Evolutionary conservation across 2,797 vertebrate genomes (phyloP), one percentile per base, ranked within the genome.

Genomic region (Cryptoprocta ferox): DNA sequence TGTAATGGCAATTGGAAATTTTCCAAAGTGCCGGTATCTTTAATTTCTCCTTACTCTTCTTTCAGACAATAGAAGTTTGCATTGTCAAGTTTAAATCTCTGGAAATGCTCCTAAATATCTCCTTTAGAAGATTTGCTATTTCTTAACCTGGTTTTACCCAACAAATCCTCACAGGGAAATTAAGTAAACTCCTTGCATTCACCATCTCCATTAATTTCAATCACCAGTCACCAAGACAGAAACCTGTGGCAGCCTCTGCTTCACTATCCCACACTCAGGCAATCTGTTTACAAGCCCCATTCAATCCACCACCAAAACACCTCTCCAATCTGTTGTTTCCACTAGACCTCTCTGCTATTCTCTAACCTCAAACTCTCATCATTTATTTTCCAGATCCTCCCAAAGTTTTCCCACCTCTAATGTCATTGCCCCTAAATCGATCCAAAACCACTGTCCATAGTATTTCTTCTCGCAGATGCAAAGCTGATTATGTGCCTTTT

Each of bases 11-110:
- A 97, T 53, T 97, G 98, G 97, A 98, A 95, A 89, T 19, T 92
- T 92, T 97, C 97, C 98, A 97, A 95, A 95, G 96, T 95, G 75
- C 73, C 73, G 21, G 66, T 89, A 98, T 93, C 98, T 98, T 96
- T 82, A 88, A 71, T 88, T 56, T 96, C 93, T 95, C 95, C 94
- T 97, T 96, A 30, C 70, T 93, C 73, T 91, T 83, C 81, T 85
- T 48, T 30, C 56, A 92, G 79, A 98, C 97, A 98, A 98, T 97
- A 91, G 91, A 95, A 90, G 92, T 96, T 93, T 96, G 48, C 32
- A 82, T 92, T 85, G 93, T 95, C 93, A 85, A 92, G 84, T 92
- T 79, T 89, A 92, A 96, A 53, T 63, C 30, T 91, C 84, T 79
- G n/a, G 73, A 90, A 96, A 92, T 16, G 15, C 7, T 45, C 66